Conservation (phyloP, 2,888 invertebrate species). For the Ormyrus pomaceus region DNA sequence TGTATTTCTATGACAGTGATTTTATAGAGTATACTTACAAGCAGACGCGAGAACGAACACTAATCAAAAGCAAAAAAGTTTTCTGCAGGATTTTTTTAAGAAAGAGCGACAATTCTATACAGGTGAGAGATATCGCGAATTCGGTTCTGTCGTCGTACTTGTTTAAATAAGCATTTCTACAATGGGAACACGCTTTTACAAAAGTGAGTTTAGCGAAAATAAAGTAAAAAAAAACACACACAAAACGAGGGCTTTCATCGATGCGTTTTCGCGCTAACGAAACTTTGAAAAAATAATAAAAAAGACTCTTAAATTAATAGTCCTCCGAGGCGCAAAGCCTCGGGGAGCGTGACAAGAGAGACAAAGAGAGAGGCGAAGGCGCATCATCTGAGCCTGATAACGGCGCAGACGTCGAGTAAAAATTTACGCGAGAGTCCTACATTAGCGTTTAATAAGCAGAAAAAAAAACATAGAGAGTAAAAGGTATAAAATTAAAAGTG, state of each 20-base stretch:
- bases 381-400: constrained; percentile 42
- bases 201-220: constrained; percentile 46
- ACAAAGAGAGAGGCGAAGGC: constrained; percentile 17
- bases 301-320: constrained; percentile 21
- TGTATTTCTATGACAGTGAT: constrained; percentile 56
- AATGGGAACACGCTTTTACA: constrained; percentile 56
- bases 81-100: constrained; percentile 37
- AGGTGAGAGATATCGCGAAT: constrained; percentile 33
- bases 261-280: constrained; percentile 51
- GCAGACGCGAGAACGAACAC: constrained; percentile 24
- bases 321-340: not conserved
- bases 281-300: constrained; percentile 8
- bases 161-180: constrained; percentile 52
- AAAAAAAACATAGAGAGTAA: constrained; percentile 39
- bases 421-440: constrained; percentile 47
- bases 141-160: constrained; percentile 52
- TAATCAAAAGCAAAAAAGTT: constrained; percentile 41
- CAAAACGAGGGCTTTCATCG: constrained; percentile 54
- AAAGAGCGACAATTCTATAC: constrained; percentile 27
- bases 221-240: constrained; percentile 21
- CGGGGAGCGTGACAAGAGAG: not conserved
- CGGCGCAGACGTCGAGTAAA: constrained; percentile 24
- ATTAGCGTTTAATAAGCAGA: constrained; percentile 52
- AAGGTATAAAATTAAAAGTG: constrained; percentile 43
- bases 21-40: constrained; percentile 52